A percentile compares a stretch with the other conserved stretches of the same genome.
Conservation (phyloP, 1,140 invertebrate species). For the Tetramorium parvispinum region DNA sequence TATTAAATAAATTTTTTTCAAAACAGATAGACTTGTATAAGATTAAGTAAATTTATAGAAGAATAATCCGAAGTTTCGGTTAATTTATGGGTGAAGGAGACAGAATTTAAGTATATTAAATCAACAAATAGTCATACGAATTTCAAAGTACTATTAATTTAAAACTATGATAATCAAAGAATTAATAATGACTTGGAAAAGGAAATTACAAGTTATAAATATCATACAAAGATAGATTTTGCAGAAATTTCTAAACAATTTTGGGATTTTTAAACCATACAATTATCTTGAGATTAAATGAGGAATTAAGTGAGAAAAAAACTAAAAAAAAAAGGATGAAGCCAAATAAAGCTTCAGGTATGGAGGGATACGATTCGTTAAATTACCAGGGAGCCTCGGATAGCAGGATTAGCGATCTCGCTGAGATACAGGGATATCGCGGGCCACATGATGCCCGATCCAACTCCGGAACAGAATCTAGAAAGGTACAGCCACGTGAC, state of each 20-base stretch:
- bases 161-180: background rate
- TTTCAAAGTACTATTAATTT: background rate
- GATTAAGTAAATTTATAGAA: background rate
- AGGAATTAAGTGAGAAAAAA: background rate
- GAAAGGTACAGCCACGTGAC: constrained; percentile 84
- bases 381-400: constrained; percentile 87
- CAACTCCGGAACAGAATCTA: constrained; percentile 86
- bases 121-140: background rate
- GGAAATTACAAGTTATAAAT: background rate
- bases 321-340: background rate
- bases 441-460: constrained; percentile 86
- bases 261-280: background rate
- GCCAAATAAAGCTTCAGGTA: background rate
- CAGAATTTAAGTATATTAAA: background rate
- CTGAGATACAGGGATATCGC: constrained; percentile 85
- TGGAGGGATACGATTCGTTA: background rate
- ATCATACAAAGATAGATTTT: background rate
- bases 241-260: background rate
- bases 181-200: background rate
- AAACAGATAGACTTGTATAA: background rate
- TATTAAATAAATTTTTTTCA: background rate
- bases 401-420: constrained; percentile 87
- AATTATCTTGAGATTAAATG: background rate
- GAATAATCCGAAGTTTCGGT: background rate
- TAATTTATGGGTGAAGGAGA: background rate